These are phyloP conservation scores for Atta cephalotes DNA, from an alignment of 1,140 invertebrate genomes.

Conservation along the genomic window DNA sequence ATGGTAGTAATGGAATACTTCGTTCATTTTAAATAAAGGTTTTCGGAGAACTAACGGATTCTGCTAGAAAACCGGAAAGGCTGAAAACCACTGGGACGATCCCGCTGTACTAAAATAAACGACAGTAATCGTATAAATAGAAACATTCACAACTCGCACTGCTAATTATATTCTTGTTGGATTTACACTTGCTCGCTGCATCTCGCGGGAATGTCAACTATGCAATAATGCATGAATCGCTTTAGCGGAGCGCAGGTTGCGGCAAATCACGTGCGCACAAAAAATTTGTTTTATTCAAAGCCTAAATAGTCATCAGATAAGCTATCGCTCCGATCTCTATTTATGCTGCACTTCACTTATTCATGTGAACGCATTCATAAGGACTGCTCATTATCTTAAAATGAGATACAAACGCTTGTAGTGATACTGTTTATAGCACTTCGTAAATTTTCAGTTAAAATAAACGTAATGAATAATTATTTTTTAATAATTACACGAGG, in stretches of 20 bases:
- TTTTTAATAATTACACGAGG: neutral
- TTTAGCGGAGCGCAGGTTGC: conserved; percentile 25
- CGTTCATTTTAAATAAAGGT: neutral
- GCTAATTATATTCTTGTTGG: conserved; percentile 70
- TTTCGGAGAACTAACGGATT: conserved; percentile 11
- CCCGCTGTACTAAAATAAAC: conserved; percentile 60
- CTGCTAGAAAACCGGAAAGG: neutral
- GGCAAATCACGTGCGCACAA: conserved; percentile 22
- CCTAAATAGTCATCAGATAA: conserved; percentile 7
- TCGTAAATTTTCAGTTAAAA: neutral
- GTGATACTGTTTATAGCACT: neutral
- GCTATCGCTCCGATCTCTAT: conserved; percentile 3
- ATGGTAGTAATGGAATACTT: neutral
- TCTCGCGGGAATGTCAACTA: conserved; percentile 57
- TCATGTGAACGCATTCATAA: neutral
- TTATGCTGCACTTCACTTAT: conserved; percentile 6
- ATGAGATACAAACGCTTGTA: neutral
- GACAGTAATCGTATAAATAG: conserved; percentile 53
- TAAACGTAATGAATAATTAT: neutral
- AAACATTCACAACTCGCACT: conserved; percentile 62
- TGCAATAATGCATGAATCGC: conserved; percentile 26
- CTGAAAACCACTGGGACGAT: conserved; percentile 49
- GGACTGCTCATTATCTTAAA: neutral
- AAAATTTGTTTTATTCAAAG: conserved; percentile 25
- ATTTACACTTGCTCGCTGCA: neutral